Evolutionary conservation across 2,113 vertebrate species (phyloP), one percentile per base, ranked within the genome.

Genomic region (Caloenas nicobarica): DNA sequence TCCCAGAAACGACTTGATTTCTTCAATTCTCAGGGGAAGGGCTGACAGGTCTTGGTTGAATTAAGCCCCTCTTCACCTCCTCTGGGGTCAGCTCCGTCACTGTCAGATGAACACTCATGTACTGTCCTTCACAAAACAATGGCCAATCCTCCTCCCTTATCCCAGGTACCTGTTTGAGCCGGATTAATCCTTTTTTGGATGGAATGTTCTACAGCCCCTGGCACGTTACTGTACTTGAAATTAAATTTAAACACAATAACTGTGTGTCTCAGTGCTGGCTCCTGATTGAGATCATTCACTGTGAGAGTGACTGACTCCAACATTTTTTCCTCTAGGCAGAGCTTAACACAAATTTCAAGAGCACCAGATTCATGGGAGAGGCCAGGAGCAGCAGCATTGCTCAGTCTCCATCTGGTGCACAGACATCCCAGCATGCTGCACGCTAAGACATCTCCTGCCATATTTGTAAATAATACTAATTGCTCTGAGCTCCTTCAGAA

Each of bases 401-500:
- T 51, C 80, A 77, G 80, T 80, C 58, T 87, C 78, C 89, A 91
- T 68, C 77, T 94, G 56, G 62, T 74, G 71, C 79, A 48, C 66
- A 91, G 86, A 70, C 50, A 58, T 5, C 26, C 44, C 40, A 58
- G 40, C 13, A 57, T 28, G 33, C 42, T 69, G 44, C 80, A 31
- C 61, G 48, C 38, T 66, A 66, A 76, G 31, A 76, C 42, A 53
- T 46, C 72, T 92, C 50, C 66, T 82, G 69, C 33, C 44, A 16
- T 88, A 73, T 93, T 86, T 92, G 61, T 88, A 70, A 94, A 81
- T 48, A 88, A 64, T 46, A 4, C 40, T 62, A 76, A 92, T 89
- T 88, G 57, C 48, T 66, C 38, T 16, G 25, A 81, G 61, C 58
- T 94, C 74, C 79, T 66, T 94, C 81, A 77, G 79, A 94, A 90